Conservation (phyloP, 2,113 vertebrate genomes). For the Antechinus flavipes region DNA sequence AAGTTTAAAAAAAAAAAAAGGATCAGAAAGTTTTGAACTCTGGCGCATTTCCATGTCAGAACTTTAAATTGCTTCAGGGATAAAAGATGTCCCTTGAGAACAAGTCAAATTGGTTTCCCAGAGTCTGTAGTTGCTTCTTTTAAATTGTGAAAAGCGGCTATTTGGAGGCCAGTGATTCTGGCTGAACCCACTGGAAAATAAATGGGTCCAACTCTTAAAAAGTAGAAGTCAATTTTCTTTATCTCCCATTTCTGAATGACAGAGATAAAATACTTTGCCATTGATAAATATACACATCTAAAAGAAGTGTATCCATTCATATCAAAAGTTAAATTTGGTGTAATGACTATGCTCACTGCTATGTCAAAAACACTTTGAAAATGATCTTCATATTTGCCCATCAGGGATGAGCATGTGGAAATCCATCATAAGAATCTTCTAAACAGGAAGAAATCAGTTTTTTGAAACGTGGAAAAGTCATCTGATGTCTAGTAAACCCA, state of each 20-base stretch:
- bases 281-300: neutral
- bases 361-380: slow-evolving; percentile 35
- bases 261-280: neutral
- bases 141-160: slow-evolving; percentile 27
- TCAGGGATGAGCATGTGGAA: neutral
- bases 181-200: neutral
- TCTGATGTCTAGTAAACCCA: neutral
- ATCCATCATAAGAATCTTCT: slow-evolving; percentile 30
- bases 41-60: slow-evolving; percentile 29
- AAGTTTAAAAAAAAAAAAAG: slow-evolving; percentile 46
- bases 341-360: neutral
- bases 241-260: neutral
- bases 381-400: neutral
- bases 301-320: neutral
- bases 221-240: neutral
- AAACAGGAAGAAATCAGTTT: slow-evolving; percentile 1
- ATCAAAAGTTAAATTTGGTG: neutral
- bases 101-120: slow-evolving; percentile 59
- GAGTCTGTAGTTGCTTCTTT: slow-evolving; percentile 36
- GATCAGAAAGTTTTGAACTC: slow-evolving; percentile 60
- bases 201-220: slow-evolving; percentile 11
- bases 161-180: neutral
- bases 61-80: slow-evolving; percentile 62
- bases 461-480: slow-evolving; percentile 25
- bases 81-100: slow-evolving; percentile 6